Evolutionary conservation across 2,888 invertebrate genomes (phyloP), one percentile per base, ranked within the genome.

Genomic region (Hedya salicella): DNA sequence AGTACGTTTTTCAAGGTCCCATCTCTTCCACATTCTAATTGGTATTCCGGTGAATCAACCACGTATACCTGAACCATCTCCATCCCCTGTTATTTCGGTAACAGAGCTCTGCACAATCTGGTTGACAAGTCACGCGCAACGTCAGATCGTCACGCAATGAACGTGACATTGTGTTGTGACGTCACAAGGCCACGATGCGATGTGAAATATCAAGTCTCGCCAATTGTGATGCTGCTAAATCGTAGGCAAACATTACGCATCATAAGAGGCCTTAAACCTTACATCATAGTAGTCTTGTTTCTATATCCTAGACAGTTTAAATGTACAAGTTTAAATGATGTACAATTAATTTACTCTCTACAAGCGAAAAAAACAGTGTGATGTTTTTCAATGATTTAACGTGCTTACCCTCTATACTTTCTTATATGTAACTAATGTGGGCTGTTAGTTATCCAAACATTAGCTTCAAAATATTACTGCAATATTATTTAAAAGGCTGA

Each of bases 101-200:
- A 25, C 46, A 48, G 25, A 46, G 59, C 2, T 44, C 65, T 2
- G 14, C 17, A 9, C 30, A 60, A 11, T 11, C 8, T 40, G 59
- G 65, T 40, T 53, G 21, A 13, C 63, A 36, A 68, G 68, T 68
- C 68, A 70, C 68, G 68, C 68, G 60, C 54, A 17, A 67, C 69
- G 68, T 49, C 67, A 50, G 36, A 57, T 61, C 70, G 70, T 67
- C 76, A 74, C 74, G 74, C 75, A 69, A 80, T 75, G 77, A 73
- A 77, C 76, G 70, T 72, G 71, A 72, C 71, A 72, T 69, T 73
- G 66, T 46, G 25, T 44, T 2, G 71, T 68, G 69, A 72, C 68
- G 69, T 67, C 66, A 64, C 70, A 75, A 75, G 75, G 75, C 70
- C 72, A 57, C 48, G 67, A 66, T 66, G 64, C 54, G 40, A 42